Evolutionary conservation across 2,113 vertebrate species (phyloP).

Genomic region (Varanus komodoensis): DNA sequence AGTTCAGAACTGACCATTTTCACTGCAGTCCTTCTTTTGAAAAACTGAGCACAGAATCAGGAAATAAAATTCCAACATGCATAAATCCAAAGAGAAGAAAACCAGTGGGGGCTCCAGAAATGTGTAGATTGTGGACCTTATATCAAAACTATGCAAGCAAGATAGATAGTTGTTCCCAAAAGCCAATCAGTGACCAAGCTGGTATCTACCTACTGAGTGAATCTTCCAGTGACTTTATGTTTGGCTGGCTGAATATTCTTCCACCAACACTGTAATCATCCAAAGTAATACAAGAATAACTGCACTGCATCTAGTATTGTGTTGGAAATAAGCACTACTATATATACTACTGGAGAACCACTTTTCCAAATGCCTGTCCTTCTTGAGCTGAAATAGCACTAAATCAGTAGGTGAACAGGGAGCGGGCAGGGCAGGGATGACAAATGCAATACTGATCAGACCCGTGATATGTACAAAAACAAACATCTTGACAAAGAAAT

Average conservation of each 20-base stretch:
- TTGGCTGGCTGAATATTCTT: not conserved
- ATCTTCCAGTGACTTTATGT: not conserved
- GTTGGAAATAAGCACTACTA: not conserved
- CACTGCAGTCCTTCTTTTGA: not conserved
- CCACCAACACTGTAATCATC: no score
- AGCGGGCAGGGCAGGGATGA: no score
- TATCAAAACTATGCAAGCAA: not conserved
- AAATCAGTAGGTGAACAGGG: no score
- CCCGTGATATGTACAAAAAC: no score
- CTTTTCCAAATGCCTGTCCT: no score
- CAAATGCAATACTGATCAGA: no score
- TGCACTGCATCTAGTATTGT: not conserved
- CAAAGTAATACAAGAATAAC: no score
- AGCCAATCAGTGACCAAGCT: not conserved
- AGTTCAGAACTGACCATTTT: not conserved
- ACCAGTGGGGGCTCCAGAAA: not conserved
- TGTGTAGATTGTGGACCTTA: not conserved
- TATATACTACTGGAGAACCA: not conserved
- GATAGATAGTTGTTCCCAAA: not conserved
- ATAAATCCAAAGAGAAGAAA: not conserved
- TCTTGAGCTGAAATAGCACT: no score
- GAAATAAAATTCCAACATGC: not conserved
- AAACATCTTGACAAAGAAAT: no score
- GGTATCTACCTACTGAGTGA: not conserved
- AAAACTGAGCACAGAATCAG: not conserved